Percentiles rank a stretch among this genome's conserved stretches.
These are phyloP conservation scores for Pollimyrus isidori DNA, from an alignment of 2,113 vertebrate genomes.

Conservation along the genomic window DNA sequence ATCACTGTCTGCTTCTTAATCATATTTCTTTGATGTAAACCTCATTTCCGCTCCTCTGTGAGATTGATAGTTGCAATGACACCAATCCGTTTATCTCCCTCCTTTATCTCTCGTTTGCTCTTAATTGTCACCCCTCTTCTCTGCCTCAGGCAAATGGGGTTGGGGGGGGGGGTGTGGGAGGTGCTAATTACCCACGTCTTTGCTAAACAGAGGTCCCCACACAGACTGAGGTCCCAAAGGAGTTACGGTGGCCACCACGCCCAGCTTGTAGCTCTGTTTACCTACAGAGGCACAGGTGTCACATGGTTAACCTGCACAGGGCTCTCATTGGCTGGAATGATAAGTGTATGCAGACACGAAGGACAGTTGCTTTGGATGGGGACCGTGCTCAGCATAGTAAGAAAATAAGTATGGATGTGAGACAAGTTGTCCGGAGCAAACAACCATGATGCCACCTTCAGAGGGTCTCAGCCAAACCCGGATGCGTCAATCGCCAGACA, in stretches of 20 bases:
- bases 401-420: neutral
- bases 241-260: neutral
- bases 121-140: slow-evolving; percentile 54
- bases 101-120: slow-evolving; percentile 69
- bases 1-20: slow-evolving; percentile 77
- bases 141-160: slow-evolving; percentile 49
- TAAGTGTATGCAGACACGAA: neutral
- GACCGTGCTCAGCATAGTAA: neutral
- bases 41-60: slow-evolving; percentile 67
- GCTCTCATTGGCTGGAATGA: neutral
- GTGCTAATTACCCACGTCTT: slow-evolving; percentile 17
- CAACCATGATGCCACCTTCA: neutral
- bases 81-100: slow-evolving; percentile 72
- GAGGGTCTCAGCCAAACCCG: neutral
- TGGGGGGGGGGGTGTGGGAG: neutral
- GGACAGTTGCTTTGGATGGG: neutral
- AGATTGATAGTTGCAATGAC: slow-evolving; percentile 73
- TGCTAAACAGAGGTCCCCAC: slow-evolving; percentile 41
- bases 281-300: neutral
- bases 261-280: neutral
- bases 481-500: neutral
- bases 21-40: slow-evolving; percentile 71
- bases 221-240: slow-evolving; percentile 39
- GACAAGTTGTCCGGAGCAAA: too few species aligned
- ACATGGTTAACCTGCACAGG: neutral